These are phyloP conservation scores for Phalera bucephala DNA, from an alignment of 2,888 invertebrate species.

Conservation along the genomic window DNA sequence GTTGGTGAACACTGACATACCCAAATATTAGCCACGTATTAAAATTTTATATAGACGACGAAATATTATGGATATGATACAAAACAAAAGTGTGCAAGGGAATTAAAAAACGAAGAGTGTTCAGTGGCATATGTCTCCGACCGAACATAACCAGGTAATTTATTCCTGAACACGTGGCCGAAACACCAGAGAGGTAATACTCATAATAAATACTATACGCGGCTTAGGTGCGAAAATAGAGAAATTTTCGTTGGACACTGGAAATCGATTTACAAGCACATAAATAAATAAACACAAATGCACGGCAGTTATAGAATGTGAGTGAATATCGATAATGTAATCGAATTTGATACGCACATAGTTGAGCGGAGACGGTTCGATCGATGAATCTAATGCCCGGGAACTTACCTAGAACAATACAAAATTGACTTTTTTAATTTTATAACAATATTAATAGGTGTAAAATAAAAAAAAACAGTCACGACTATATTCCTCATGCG, in stretches of 20 bases:
- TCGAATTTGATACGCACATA: constrained; percentile 19
- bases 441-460: no score
- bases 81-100: no score
- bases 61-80: no score
- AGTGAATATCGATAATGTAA: constrained; percentile 29
- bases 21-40: constrained; percentile 2
- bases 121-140: no score
- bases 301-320: constrained; percentile 20
- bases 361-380: not conserved
- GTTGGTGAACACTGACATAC: no score
- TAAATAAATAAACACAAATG: constrained; percentile 27
- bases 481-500: no score
- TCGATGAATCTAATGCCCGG: no score
- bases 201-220: constrained; percentile 34
- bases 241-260: constrained; percentile 39
- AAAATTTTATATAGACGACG: no score
- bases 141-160: no score
- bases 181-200: constrained; percentile 45
- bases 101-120: no score
- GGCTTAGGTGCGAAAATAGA: constrained; percentile 34
- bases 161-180: constrained; percentile 46
- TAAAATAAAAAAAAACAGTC: no score
- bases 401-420: constrained; percentile 1
- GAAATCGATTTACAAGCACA: constrained; percentile 29
- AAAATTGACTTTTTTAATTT: no score